A percentile compares a stretch with the other conserved stretches of the same genome.
These are phyloP conservation scores for Paramisgurnus dabryanus DNA, from an alignment of 2,113 vertebrate genomes.

Conservation along the genomic window DNA sequence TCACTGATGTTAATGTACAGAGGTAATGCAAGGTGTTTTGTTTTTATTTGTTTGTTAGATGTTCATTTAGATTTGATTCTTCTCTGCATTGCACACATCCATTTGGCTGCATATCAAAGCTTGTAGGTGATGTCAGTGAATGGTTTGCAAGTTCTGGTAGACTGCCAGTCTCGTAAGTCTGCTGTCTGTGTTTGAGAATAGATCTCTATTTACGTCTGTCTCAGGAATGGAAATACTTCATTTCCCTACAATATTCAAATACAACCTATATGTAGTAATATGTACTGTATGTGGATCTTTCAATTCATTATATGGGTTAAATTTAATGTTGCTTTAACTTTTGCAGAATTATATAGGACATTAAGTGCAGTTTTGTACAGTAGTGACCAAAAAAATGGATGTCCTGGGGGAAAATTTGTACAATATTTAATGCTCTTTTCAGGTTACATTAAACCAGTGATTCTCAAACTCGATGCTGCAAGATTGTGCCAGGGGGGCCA, in stretches of 20 bases:
- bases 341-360: too few relatives aligned
- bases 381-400: too few relatives aligned
- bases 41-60: neutral
- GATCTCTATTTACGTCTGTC: slow-evolving; percentile 33
- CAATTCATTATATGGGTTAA: too few relatives aligned
- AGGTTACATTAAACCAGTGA: too few relatives aligned
- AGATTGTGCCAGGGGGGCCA: too few relatives aligned
- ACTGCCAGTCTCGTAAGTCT: slow-evolving; percentile 7
- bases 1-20: neutral
- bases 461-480: too few relatives aligned
- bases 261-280: neutral
- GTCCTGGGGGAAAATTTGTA: too few relatives aligned
- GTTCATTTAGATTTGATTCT: slow-evolving; percentile 2
- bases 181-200: slow-evolving; percentile 21
- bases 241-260: neutral
- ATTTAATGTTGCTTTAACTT: too few relatives aligned
- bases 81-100: slow-evolving; percentile 1
- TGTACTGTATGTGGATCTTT: neutral
- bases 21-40: neutral
- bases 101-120: neutral
- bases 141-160: neutral
- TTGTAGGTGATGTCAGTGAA: slow-evolving; percentile 11
- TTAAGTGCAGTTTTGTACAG: too few relatives aligned
- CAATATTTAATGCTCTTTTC: too few relatives aligned
- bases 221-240: neutral